phyloP scores from a whole-genome alignment of 1,140 invertebrate species.

The Drosophila sechellia region DNA sequence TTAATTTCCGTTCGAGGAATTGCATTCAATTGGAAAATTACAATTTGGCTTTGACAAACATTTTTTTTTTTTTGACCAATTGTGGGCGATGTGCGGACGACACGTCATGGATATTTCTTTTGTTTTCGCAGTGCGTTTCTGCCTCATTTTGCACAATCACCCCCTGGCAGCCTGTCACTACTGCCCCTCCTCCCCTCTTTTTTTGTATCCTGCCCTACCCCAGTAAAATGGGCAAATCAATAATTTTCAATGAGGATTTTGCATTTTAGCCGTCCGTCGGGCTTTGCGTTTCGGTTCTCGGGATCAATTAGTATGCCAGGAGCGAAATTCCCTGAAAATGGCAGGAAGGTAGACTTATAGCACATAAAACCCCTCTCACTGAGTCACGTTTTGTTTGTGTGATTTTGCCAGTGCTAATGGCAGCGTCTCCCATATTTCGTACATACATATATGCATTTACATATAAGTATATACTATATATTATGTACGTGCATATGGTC shows the following conservation, averaged over 20 bases:
- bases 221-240: slow-evolving; percentile 68
- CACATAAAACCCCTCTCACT: slow-evolving; percentile 17
- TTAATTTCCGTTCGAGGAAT: not conserved
- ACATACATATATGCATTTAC: not conserved
- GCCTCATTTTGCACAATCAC: slow-evolving; percentile 61
- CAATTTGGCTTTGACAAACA: slow-evolving; percentile 29
- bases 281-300: not conserved
- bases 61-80: slow-evolving; percentile 12
- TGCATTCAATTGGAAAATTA: slow-evolving; percentile 45
- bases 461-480: not conserved
- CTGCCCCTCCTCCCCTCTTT: not conserved
- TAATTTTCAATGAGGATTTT: slow-evolving; percentile 77
- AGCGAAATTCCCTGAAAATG: slow-evolving; percentile 26
- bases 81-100: slow-evolving; percentile 19
- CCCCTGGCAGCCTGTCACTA: slow-evolving; percentile 1
- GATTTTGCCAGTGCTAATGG: slow-evolving; percentile 24
- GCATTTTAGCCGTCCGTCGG: slow-evolving; percentile 20
- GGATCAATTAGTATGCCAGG: slow-evolving; percentile 60
- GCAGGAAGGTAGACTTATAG: not conserved
- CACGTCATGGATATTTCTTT: slow-evolving; percentile 34
- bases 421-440: slow-evolving; percentile 29
- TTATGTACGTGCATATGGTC: not conserved
- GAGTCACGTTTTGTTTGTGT: slow-evolving; percentile 48
- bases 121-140: slow-evolving; percentile 47
- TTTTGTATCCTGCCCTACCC: slow-evolving; percentile 28